phyloP scores from a whole-genome alignment of 2,113 vertebrate species.

The Oreochromis niloticus region DNA sequence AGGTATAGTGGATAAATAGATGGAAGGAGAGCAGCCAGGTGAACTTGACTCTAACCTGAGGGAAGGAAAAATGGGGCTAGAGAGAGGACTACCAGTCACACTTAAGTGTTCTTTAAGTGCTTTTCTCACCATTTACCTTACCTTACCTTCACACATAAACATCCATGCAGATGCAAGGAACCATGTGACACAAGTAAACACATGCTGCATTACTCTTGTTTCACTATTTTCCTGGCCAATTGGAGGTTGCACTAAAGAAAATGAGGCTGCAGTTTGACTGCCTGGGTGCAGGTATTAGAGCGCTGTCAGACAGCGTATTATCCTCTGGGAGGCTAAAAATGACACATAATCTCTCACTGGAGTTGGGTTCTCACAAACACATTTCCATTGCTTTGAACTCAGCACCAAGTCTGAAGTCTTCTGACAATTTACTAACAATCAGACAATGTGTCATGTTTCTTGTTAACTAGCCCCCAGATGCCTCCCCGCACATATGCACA shows the following conservation, averaged over 20 bases:
- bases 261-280: background rate
- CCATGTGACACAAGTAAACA: background rate
- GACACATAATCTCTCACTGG: constrained; percentile 51
- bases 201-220: background rate
- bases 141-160: background rate
- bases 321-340: constrained; percentile 51
- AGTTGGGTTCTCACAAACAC: constrained; percentile 36
- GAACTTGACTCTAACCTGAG: constrained; percentile 49
- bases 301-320: background rate
- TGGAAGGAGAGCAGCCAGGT: constrained; percentile 21
- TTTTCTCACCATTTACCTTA: constrained; percentile 13
- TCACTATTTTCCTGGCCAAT: background rate
- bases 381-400: constrained; percentile 61
- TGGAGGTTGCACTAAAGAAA: background rate
- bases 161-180: background rate
- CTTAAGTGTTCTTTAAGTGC: constrained; percentile 21
- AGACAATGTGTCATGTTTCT: constrained; percentile 32
- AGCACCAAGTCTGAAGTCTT: constrained; percentile 15
- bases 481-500: background rate
- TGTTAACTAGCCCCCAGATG: constrained; percentile 33
- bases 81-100: constrained; percentile 19
- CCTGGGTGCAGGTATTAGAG: constrained; percentile 31
- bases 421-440: constrained; percentile 55
- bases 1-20: background rate
- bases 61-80: constrained; percentile 17